Evolutionary conservation across 2,888 invertebrate species (phyloP).

Genomic region (Bugulina stolonifera): DNA sequence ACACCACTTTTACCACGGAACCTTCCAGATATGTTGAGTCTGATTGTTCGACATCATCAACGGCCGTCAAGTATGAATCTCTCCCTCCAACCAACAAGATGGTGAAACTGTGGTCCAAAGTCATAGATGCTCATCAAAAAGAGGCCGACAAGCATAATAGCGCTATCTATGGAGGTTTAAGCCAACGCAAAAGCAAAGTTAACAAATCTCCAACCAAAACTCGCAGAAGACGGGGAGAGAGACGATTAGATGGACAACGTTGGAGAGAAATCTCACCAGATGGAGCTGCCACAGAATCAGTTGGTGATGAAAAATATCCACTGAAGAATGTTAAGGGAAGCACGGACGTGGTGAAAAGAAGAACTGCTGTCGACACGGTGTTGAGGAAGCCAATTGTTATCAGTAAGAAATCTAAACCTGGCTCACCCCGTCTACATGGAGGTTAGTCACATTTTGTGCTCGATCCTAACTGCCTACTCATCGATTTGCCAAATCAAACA

Average conservation of each 20-base stretch:
- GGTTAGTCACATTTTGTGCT: too few relatives aligned
- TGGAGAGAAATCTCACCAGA: too few relatives aligned
- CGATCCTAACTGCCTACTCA: too few relatives aligned
- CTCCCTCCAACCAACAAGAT: background rate
- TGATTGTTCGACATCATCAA: background rate
- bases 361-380: background rate
- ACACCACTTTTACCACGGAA: background rate
- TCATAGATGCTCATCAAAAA: background rate
- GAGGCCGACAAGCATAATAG: background rate
- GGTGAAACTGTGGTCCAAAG: conserved; percentile 8
- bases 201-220: background rate
- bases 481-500: too few relatives aligned
- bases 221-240: background rate
- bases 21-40: background rate
- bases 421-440: background rate
- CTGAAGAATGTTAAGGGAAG: background rate
- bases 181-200: background rate
- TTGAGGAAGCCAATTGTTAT: background rate
- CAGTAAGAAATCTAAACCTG: background rate
- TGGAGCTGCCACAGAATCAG: background rate
- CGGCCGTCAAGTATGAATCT: conserved; percentile 1
- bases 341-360: background rate
- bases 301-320: background rate
- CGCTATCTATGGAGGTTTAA: background rate
- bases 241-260: too few relatives aligned